Conservation (phyloP, 1,140 invertebrate species). For the Varroa destructor region DNA sequence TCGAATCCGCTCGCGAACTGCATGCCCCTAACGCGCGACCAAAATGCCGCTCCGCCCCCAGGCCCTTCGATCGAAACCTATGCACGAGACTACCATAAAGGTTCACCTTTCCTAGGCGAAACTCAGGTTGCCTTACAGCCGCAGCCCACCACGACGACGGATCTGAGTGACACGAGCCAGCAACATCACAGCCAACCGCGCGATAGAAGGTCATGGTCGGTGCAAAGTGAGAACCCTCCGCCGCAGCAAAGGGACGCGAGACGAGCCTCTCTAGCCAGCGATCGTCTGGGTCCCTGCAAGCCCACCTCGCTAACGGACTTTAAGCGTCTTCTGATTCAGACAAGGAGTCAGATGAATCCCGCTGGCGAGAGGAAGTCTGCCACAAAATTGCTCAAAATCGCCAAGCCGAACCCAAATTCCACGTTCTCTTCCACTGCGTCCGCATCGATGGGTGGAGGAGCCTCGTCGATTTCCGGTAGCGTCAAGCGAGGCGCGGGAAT, state of each 20-base stretch:
- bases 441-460: neutral
- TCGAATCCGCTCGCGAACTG: no score
- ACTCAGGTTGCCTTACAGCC: no score
- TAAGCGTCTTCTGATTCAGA: conserved; percentile 60
- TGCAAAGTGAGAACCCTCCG: conserved; percentile 30
- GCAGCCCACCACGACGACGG: no score
- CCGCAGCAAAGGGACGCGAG: conserved; percentile 40
- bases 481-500: neutral
- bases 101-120: no score
- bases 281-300: conserved; percentile 42
- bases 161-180: no score
- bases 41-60: no score
- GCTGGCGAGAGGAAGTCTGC: conserved; percentile 54
- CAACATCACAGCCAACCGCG: neutral
- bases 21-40: no score
- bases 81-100: no score
- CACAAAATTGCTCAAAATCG: conserved; percentile 63
- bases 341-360: conserved; percentile 47
- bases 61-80: no score
- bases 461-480: neutral
- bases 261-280: conserved; percentile 46
- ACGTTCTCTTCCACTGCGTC: neutral
- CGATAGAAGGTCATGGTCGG: conserved; percentile 28
- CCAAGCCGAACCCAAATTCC: conserved; percentile 36
- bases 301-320: conserved; percentile 50